Evolutionary conservation across 2,797 vertebrate species (phyloP).

Genomic region (Rachycentron canadum): DNA sequence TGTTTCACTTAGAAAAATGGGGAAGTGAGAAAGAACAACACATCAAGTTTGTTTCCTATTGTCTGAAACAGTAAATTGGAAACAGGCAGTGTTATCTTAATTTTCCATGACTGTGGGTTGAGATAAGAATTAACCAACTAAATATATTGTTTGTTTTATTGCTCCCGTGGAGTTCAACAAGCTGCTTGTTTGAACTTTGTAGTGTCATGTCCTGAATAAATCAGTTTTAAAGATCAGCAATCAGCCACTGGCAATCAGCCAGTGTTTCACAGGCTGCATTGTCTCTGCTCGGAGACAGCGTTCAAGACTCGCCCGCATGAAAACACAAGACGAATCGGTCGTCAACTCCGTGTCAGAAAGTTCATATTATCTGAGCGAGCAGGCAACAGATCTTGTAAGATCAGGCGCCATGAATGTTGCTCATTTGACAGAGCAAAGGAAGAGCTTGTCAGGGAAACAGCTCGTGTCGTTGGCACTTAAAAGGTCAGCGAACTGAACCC

Average conservation of each 20-base stretch:
- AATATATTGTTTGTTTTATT: conserved; percentile 50
- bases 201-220: conserved; percentile 31
- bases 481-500: conserved; percentile 79
- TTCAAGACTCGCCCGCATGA: neutral
- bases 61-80: conserved; percentile 23
- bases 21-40: conserved; percentile 6
- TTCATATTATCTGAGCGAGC: conserved; percentile 60
- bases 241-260: conserved; percentile 36
- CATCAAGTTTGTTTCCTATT: conserved; percentile 27
- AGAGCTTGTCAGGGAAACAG: conserved; percentile 84
- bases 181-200: conserved; percentile 60
- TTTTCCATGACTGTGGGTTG: conserved; percentile 43
- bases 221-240: conserved; percentile 33
- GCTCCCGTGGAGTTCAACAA: conserved; percentile 28
- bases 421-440: conserved; percentile 81
- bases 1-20: neutral
- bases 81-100: conserved; percentile 38
- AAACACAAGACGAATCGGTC: conserved; percentile 31
- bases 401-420: conserved; percentile 52
- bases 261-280: conserved; percentile 22
- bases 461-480: conserved; percentile 78
- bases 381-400: conserved; percentile 64
- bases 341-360: conserved; percentile 52
- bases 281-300: conserved; percentile 11
- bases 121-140: conserved; percentile 40